Evolutionary conservation across 2,888 invertebrate species (phyloP), one percentile per base, ranked within the genome.

Genomic region (Metallyticus violacea): DNA sequence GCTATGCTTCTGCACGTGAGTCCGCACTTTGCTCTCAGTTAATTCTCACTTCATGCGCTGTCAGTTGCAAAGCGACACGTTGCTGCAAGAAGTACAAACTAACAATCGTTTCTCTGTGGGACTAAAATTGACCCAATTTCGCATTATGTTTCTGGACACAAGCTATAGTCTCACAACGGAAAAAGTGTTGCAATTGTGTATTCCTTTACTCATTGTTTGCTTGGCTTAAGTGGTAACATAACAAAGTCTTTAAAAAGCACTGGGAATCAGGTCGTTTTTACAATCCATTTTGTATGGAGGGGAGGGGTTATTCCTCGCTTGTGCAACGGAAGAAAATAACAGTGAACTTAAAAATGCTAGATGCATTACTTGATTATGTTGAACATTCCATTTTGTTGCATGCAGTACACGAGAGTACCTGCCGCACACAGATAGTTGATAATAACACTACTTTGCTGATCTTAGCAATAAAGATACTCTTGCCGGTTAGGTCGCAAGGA

Each of bases 81-180:
- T 62, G 40, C 40, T 9, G 40, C 40, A 22, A 15, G 40, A n/a
- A n/a, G 9, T 62, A 15, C 40, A 62, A 4, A 22, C 40, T 15
- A 62, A 62, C 40, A 62, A 62, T 62, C 3, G 77, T 2, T 2
- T 7, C n/a, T 27, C 25, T 77, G 83, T 83, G 83, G 77, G 83
- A 83, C 83, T 77, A 28, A 9, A 77, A 29, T 83, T 83, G 77
- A 83, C 83, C 83, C 9, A 83, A 25, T 83, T 83, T 83, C 83
- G 7, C 15, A 82, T 30, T 62, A 62, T 62, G 22, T 62, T 62
- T 62, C 40, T 62, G 40, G 40, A 15, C 40, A 62, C 40, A 62
- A 62, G 6, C 79, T 26, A 79, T 27, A 7, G 25, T 81, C 81
- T 29, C 81, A 81, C 15, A n/a, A n/a, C 15, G n/a, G 76, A 76